Evolutionary conservation across 2,888 invertebrate genomes (phyloP).

Genomic region (Epistrophe grossulariae): DNA sequence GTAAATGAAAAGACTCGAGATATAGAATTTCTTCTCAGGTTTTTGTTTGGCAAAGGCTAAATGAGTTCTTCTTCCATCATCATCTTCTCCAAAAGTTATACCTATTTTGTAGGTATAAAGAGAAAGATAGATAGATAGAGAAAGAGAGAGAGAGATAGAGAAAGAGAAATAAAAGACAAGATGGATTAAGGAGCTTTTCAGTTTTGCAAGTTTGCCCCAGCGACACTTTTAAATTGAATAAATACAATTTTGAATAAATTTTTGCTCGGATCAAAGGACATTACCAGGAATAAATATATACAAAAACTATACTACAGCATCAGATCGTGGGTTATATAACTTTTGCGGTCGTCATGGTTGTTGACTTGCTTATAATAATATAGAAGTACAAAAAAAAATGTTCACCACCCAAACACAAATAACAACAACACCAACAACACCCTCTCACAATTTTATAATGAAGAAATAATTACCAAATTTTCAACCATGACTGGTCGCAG

Average conservation of each 20-base stretch:
- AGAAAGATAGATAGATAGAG: neutral
- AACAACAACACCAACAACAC: neutral
- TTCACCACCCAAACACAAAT: neutral
- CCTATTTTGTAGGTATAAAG: neutral
- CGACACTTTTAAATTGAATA: slow-evolving; percentile 78
- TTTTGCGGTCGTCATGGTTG: slow-evolving; percentile 67
- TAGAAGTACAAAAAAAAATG: neutral
- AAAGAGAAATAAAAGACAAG: slow-evolving; percentile 12
- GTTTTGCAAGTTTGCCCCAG: slow-evolving; percentile 56
- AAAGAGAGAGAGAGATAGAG: neutral
- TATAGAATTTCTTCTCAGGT: slow-evolving; percentile 64
- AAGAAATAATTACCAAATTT: slow-evolving; percentile 75
- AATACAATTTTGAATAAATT: slow-evolving; percentile 76
- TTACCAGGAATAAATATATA: slow-evolving; percentile 40
- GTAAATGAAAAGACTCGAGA: slow-evolving; percentile 71
- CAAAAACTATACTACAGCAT: neutral
- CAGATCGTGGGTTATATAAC: slow-evolving; percentile 10
- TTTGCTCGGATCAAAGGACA: slow-evolving; percentile 72
- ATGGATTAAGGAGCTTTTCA: slow-evolving; percentile 67
- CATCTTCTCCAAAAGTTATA: neutral
- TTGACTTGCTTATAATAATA: slow-evolving; percentile 53
- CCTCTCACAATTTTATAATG: slow-evolving; percentile 66
- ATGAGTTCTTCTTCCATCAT: slow-evolving; percentile 76
- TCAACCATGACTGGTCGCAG: slow-evolving; percentile 69
- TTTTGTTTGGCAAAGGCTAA: slow-evolving; percentile 79